A percentile compares a stretch with the other conserved stretches of the same genome.
phyloP scores from a whole-genome alignment of 2,113 vertebrate genomes.

The Anser cygnoides region DNA sequence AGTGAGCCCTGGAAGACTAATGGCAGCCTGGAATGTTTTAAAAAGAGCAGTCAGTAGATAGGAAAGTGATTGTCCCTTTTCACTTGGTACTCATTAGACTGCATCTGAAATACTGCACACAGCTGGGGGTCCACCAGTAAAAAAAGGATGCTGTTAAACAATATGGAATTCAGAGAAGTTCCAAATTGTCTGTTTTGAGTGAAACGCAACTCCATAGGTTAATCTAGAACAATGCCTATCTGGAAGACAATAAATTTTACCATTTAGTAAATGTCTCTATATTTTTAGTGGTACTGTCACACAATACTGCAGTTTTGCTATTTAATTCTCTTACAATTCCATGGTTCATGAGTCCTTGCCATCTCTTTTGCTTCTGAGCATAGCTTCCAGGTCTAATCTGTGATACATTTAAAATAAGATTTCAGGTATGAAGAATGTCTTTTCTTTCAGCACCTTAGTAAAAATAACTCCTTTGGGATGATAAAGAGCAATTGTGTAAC shows the following conservation, averaged over 20 bases:
- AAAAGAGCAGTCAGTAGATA: too few relatives aligned
- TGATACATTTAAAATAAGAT: neutral
- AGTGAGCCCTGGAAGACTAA: too few relatives aligned
- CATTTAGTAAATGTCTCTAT: neutral
- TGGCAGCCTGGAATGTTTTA: too few relatives aligned
- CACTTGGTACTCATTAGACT: too few relatives aligned
- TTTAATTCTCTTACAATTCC: neutral
- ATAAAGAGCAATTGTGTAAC: neutral
- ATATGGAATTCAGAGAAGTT: too few relatives aligned
- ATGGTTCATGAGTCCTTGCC: neutral
- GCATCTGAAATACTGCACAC: too few relatives aligned
- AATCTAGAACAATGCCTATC: neutral
- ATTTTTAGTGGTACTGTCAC: neutral
- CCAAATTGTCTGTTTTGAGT: neutral
- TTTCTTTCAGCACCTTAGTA: neutral
- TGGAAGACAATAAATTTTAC: neutral
- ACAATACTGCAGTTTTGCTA: neutral
- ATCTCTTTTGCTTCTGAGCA: neutral
- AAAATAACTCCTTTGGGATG: neutral
- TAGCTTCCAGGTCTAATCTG: neutral
- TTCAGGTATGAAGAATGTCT: neutral
- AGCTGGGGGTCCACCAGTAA: too few relatives aligned
- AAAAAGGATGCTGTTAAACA: too few relatives aligned
- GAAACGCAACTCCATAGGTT: neutral
- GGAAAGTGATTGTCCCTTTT: too few relatives aligned